Base-by-base conservation (phyloP, 1,140 invertebrate species). In the Camponotus vicinus region DNA sequence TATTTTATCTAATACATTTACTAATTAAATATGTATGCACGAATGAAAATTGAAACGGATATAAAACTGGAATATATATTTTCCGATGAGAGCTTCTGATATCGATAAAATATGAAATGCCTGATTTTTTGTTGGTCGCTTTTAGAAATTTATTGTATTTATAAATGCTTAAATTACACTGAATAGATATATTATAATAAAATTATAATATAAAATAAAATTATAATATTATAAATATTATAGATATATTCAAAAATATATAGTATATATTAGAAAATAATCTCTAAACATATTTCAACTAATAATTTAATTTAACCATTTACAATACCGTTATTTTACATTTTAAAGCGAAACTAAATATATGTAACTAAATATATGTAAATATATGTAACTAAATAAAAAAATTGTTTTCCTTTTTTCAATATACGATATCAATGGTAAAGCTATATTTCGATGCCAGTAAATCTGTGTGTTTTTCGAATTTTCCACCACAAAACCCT, bases 401-500 rank as follows among this genome's bases (percentile, higher is more conserved):
- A 42, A 42, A 32, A 15, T 4, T 45, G 11, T 61, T 42, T 64
- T 27, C 27, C 27, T 27, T 27, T 11, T 8, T n/a, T 32, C 15
- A 61, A 77, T 63, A 0, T 27, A 42, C 61, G 9, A 18, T n/a
- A 66, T 78, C 18, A 7, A 64, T n/a, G 11, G 2, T 15, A 42
- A 78, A 3, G 21, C 2, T 21, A 63, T 21, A 55, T 61, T 61
- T 77, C 1, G 15, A 40, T 75, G 9, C 0, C 27, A 15, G 42
- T 66, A 4, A 11, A 63, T 37, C 11, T 76, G 21, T 40, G n/a
- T 32, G 13, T 42, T 77, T 27, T 34, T 66, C 42, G 8, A 34
- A 79, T 27, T 79, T 79, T 79, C n/a, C 21, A 57, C 13, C 13
- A 13, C 21, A 27, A 40, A 40, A 70, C 11, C 45, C 45, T 66